Evolutionary conservation across 2,113 vertebrate species (phyloP).

Genomic region (Equus przewalskii): DNA sequence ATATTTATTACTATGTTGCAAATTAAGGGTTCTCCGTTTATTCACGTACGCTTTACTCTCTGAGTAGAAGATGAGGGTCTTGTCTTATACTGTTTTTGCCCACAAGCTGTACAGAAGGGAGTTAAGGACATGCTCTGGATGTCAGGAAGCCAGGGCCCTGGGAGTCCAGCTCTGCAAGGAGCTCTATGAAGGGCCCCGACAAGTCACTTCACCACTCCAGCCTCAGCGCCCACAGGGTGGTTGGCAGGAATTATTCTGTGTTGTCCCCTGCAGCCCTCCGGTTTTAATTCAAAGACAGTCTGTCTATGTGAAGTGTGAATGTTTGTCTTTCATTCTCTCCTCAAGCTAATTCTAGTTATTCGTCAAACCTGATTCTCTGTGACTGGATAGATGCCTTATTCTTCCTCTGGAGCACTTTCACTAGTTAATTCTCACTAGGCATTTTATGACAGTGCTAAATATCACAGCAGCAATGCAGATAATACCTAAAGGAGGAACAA

Average conservation of each 20-base stretch:
- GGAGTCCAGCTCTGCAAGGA: neutral
- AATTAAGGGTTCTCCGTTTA: neutral
- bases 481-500: neutral
- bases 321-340: slow-evolving; percentile 44
- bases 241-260: neutral
- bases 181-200: neutral
- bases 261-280: neutral
- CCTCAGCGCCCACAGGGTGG: neutral
- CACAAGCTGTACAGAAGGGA: neutral
- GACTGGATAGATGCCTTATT: neutral
- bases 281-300: neutral
- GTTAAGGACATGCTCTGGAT: neutral
- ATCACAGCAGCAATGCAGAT: neutral
- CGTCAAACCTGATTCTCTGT: slow-evolving; percentile 13
- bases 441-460: neutral
- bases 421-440: neutral
- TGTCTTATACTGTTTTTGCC: neutral
- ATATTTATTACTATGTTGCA: neutral
- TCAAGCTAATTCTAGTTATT: slow-evolving; percentile 1
- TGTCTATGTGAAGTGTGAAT: neutral
- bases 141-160: neutral
- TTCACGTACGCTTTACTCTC: neutral
- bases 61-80: neutral
- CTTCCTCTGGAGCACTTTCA: neutral
- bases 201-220: neutral